Percentiles rank a stretch among this genome's conserved stretches.
Conservation (phyloP, 2,113 vertebrate genomes). For the Ursus arctos region DNA sequence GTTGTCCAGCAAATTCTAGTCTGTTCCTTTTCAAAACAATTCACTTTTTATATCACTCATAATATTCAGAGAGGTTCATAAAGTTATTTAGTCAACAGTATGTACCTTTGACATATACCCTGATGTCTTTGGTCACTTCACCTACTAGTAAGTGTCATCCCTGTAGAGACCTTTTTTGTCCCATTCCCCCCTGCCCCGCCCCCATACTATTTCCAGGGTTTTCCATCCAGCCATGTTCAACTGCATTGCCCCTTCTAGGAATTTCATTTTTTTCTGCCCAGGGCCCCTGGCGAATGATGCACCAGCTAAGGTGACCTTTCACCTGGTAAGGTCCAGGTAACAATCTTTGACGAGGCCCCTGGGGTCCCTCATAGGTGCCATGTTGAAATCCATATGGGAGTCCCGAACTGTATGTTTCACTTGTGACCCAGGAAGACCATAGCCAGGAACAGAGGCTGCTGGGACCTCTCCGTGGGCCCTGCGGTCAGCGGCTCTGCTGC, state of each 20-base stretch:
- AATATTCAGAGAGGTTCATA: neutral
- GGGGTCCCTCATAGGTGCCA: too few species aligned
- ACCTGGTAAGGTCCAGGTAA: neutral
- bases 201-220: neutral
- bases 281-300: neutral
- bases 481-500: neutral
- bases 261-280: neutral
- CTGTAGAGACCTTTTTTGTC: neutral
- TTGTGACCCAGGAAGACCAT: neutral
- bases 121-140: neutral
- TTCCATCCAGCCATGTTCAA: neutral
- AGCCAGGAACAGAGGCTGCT: neutral
- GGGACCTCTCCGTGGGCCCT: neutral
- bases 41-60: neutral
- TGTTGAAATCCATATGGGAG: neutral
- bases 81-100: neutral
- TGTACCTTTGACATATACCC: neutral
- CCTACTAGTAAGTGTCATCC: neutral
- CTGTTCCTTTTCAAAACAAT: neutral
- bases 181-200: neutral
- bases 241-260: neutral
- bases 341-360: neutral
- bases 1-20: neutral
- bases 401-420: neutral
- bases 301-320: neutral